Evolutionary conservation across 2,888 invertebrate species (phyloP), one percentile per base, ranked within the genome.

Genomic region (Anoplius nigerrimus): DNA sequence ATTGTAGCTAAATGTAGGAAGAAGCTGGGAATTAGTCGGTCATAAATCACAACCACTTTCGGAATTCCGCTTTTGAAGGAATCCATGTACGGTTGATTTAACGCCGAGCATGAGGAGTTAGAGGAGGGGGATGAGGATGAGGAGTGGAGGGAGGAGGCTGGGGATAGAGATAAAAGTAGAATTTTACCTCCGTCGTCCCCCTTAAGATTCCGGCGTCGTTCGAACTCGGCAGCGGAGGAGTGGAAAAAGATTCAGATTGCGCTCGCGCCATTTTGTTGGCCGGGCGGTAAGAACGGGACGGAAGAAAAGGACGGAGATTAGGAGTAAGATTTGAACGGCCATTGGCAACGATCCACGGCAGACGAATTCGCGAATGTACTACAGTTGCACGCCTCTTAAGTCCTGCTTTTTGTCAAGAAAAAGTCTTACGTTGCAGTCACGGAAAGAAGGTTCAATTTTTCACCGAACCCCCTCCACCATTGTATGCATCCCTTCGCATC

Each of bases 291-390:
- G 56, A 56, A 20, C 21, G 42, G 55, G 16, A 13, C 15, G n/a
- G 52, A 15, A 34, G 34, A 11, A 34, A n/a, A 6, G 34, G 34
- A 34, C 6, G 66, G 24, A 63, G 63, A 70, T 64, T 69, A 58
- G 66, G 70, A 64, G 56, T n/a, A 51, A 53, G 54, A 61, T n/a
- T 61, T 57, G 20, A 22, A 34, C 46, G 18, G 51, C 52, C 27
- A 34, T 21, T 70, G 71, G 71, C 69, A 57, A 4, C 15, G 60
- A 46, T 69, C 69, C 65, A 68, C 51, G 0, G 34, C 11, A 15
- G 62, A 52, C 51, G 62, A 24, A 4, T 22, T 45, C 65, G 43
- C 24, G 22, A 42, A 54, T 62, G 56, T 52, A 43, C 20, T 34
- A 11, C 4, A 8, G 11, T 13, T 1, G 34, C 34, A 34, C 11